A percentile compares a stretch with the other conserved stretches of the same genome.
These are phyloP conservation scores for Acipenser ruthenus DNA, from an alignment of 2,797 vertebrate genomes.

Conservation along the genomic window DNA sequence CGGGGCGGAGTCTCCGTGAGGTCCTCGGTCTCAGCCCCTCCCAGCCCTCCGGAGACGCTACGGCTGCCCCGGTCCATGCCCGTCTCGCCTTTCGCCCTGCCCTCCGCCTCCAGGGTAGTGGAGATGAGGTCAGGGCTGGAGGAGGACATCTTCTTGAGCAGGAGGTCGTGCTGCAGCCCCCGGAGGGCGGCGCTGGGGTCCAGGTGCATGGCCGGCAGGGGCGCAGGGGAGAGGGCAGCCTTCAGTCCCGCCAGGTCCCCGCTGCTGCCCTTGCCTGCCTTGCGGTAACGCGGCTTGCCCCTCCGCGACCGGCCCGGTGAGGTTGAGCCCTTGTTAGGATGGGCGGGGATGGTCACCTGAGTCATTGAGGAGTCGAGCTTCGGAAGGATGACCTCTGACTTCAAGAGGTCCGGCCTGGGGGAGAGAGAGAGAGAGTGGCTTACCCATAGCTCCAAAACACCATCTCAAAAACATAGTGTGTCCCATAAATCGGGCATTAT, in stretches of 20 bases:
- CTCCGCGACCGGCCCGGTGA: conserved; percentile 81
- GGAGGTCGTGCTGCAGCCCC: conserved; percentile 74
- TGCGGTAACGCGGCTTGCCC: conserved; percentile 82
- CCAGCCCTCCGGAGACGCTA: conserved; percentile 57
- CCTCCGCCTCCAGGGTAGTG: conserved; percentile 69
- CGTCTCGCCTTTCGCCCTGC: conserved; percentile 49
- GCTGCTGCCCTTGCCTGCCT: conserved; percentile 76
- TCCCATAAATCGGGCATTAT: too few species aligned
- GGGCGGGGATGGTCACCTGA: conserved; percentile 80
- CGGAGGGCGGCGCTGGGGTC: conserved; percentile 57
- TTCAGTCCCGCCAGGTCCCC: conserved; percentile 74
- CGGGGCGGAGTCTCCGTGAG: conserved; percentile 59
- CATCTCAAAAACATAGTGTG: too few species aligned
- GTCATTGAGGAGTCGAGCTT: conserved; percentile 82
- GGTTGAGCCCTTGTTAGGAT: conserved; percentile 78
- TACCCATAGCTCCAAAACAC: too few species aligned
- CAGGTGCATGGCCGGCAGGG: conserved; percentile 53
- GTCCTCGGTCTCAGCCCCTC: conserved; percentile 42
- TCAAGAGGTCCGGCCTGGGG: conserved; percentile 81
- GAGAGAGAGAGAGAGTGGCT: conserved; percentile 16
- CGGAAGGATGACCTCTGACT: conserved; percentile 85
- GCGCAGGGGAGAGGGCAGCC: conserved; percentile 57
- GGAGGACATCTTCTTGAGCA: conserved; percentile 80
- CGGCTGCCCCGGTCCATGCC: conserved; percentile 58
- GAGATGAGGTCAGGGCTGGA: conserved; percentile 88